Conservation (phyloP, 2,888 invertebrate genomes). For the Osedax fenrisi region DNA sequence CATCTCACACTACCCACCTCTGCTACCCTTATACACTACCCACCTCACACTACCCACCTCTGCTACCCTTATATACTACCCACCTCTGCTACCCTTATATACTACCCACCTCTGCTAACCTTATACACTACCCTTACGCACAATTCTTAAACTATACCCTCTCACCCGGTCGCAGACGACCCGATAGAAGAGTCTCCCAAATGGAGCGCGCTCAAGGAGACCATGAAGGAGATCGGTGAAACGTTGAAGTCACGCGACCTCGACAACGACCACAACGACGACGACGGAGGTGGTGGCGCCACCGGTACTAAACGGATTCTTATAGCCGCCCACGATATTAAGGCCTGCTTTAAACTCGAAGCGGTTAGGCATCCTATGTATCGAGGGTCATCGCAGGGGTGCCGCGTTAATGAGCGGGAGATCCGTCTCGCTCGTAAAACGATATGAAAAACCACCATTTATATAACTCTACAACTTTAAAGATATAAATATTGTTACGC, state of each 20-base stretch:
- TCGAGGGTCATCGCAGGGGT: no score
- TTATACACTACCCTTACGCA: background rate
- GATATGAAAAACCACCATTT: no score
- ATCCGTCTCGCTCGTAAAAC: no score
- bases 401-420: no score
- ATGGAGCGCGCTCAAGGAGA: slow-evolving; percentile 71
- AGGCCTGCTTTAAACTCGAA: slow-evolving; percentile 66
- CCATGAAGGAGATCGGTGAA: slow-evolving; percentile 70
- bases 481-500: no score
- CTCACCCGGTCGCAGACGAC: background rate
- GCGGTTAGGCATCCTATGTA: slow-evolving; percentile 41
- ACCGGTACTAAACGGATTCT: slow-evolving; percentile 57
- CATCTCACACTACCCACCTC: background rate
- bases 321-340: slow-evolving; percentile 70
- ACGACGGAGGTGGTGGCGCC: slow-evolving; percentile 43
- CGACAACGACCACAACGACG: slow-evolving; percentile 70
- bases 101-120: background rate
- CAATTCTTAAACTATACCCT: background rate
- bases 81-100: background rate
- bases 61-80: background rate
- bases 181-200: slow-evolving; percentile 74
- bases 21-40: background rate
- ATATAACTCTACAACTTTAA: no score
- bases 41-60: background rate
- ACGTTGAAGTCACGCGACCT: background rate